phyloP scores from a whole-genome alignment of 2,888 invertebrate genomes.

The Ptychoptera contaminata region DNA sequence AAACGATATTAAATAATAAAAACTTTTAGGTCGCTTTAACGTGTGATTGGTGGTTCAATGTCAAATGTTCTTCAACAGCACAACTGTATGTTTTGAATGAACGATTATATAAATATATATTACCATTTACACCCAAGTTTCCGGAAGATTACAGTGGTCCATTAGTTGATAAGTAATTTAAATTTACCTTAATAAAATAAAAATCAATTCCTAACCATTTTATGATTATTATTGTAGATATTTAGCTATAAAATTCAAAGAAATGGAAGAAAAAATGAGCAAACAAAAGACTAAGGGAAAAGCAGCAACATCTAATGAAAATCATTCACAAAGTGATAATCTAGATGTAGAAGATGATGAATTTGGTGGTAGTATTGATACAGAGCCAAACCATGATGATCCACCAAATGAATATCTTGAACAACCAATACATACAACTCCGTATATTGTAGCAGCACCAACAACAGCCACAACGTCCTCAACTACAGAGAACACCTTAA shows the following conservation, averaged over 20 bases:
- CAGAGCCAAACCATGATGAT: neutral
- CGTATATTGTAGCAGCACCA: constrained; percentile 5
- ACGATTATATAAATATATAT: constrained; percentile 72
- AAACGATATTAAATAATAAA: neutral
- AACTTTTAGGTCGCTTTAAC: constrained; percentile 49
- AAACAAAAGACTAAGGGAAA: constrained; percentile 45
- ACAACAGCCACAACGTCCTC: constrained; percentile 5
- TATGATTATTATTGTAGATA: constrained; percentile 47
- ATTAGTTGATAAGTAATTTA: constrained; percentile 61
- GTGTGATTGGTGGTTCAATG: constrained; percentile 90
- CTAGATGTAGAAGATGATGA: constrained; percentile 12
- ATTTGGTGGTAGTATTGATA: neutral
- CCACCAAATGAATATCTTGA: neutral
- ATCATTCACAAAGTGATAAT: constrained; percentile 19
- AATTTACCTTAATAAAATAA: neutral
- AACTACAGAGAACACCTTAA: neutral
- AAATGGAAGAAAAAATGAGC: constrained; percentile 69
- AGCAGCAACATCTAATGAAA: constrained; percentile 19
- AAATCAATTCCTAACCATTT: neutral
- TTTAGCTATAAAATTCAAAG: constrained; percentile 66
- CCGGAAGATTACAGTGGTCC: constrained; percentile 84
- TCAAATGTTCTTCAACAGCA: constrained; percentile 65
- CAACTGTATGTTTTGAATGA: constrained; percentile 80
- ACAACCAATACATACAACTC: constrained; percentile 10
- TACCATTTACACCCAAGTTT: constrained; percentile 74